phyloP scores from a whole-genome alignment of 2,888 invertebrate species.

The Morpho helenor region DNA sequence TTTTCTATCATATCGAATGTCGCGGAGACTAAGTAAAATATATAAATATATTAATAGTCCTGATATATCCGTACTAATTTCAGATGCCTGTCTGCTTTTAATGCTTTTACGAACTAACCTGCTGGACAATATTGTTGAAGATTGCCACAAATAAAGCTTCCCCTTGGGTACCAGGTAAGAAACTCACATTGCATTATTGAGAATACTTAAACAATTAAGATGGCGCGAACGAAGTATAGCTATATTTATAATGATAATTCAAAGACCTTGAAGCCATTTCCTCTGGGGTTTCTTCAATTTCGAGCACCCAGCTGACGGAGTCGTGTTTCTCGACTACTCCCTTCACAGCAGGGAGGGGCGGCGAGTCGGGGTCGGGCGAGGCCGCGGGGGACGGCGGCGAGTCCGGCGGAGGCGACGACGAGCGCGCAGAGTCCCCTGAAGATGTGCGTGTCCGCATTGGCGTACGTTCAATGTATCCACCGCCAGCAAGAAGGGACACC shows the following conservation, averaged over 20 bases:
- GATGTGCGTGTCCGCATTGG: conserved; percentile 63
- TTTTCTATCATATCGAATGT: background rate
- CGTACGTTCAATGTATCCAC: conserved; percentile 61
- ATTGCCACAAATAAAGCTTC: too few species aligned
- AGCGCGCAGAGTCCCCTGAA: conserved; percentile 61
- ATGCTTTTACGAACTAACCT: too few species aligned
- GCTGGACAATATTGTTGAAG: too few species aligned
- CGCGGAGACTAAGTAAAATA: too few species aligned
- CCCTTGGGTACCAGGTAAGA: too few species aligned
- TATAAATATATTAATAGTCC: too few species aligned
- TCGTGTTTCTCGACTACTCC: conserved; percentile 91
- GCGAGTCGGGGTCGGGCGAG: conserved; percentile 71
- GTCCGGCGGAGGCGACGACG: conserved; percentile 61
- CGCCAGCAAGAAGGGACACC: conserved; percentile 64
- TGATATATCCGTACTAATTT: too few species aligned
- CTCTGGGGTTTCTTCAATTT: conserved; percentile 87
- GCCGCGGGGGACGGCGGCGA: conserved; percentile 59
- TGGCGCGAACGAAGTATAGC: too few species aligned
- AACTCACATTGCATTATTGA: too few species aligned
- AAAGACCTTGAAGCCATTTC: conserved; percentile 81
- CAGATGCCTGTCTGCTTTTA: too few species aligned
- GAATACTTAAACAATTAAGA: too few species aligned
- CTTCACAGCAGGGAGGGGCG: conserved; percentile 87
- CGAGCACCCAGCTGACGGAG: conserved; percentile 92
- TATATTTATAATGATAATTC: too few species aligned